Base-by-base conservation (phyloP, 1,140 invertebrate species). In the Tetragonula clypearis region DNA sequence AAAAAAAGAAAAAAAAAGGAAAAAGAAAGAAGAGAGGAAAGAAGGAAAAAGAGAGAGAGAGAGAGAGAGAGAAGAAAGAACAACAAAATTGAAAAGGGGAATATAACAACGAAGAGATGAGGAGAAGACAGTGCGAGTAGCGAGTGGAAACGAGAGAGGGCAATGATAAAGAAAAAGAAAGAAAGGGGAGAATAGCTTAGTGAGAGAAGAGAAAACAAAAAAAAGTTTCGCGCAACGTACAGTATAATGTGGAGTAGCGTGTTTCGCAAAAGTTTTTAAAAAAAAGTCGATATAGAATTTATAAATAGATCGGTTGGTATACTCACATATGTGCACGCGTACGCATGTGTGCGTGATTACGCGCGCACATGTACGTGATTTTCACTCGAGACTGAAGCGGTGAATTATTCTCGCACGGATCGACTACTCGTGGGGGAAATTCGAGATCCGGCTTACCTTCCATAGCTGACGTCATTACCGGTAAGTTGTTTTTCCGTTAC, bases 391-490 rank as follows among this genome's bases (percentile, higher is more conserved):
- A 93, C 88, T 92, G 88, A 92, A 88, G 86, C 90, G 88, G 92
- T 92, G 88, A 92, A 92, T 88, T 84, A 87, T 78, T 86, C 81
- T 30, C 73, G 78, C 35, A 56, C 72, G 82, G 79, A 87, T 85
- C 83, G 77, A 89, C 79, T 76, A 72, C 23, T 79, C 58, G 88
- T 66, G 84, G 81, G 79, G 87, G 81, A 89, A 90, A 88, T 86
- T 88, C 79, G 66, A 87, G 89, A 91, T 86, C 88, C 88, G 87
- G 90, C 85, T 92, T 93, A 92, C 92, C 92, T 93, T 92, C 92
- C 88, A 88, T 92, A 92, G 93, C 92, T 94, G 92, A 94, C 93
- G 93, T 92, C 93, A 94, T 94, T 94, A 94, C 92, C 89, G 93
- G 94, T 95, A 90, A 94, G 94, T 94, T 84, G 73, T 68, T 68